Evolutionary conservation across 2,888 invertebrate species (phyloP).

Genomic region (Anticlea derivata): DNA sequence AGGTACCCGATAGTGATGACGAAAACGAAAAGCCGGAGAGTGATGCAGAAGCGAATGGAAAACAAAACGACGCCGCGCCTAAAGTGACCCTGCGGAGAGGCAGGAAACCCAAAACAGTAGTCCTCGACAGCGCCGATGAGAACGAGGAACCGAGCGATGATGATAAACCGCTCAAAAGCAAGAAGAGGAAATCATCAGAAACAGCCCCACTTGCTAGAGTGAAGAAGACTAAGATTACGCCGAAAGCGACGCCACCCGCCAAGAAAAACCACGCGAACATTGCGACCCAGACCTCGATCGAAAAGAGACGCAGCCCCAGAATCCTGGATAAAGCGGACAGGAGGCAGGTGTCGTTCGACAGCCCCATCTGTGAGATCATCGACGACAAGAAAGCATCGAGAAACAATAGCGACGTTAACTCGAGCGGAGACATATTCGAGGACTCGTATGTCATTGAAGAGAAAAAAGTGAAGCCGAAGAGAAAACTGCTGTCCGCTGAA

Average conservation of each 20-base stretch:
- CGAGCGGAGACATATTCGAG: conserved; percentile 74
- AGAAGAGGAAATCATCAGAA: conserved; percentile 62
- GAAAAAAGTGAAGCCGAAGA: conserved; percentile 63
- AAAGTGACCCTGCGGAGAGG: conserved; percentile 35
- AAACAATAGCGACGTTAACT: conserved; percentile 46
- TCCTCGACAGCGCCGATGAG: conserved; percentile 41
- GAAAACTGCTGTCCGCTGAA: conserved; percentile 60
- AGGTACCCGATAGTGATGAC: conserved; percentile 41
- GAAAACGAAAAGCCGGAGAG: conserved; percentile 13
- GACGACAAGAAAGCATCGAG: conserved; percentile 46
- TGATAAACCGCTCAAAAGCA: conserved; percentile 39
- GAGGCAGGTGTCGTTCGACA: conserved; percentile 68
- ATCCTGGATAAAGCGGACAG: conserved; percentile 1
- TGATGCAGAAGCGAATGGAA: conserved; percentile 1
- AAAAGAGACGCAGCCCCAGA: conserved; percentile 53
- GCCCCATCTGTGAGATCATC: conserved; percentile 64
- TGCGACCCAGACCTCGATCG: conserved; percentile 71
- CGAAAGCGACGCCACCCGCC: conserved; percentile 67
- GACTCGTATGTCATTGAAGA: conserved; percentile 68
- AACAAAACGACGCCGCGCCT: conserved; percentile 9
- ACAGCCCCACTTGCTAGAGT: conserved; percentile 57
- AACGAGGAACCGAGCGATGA: conserved; percentile 12
- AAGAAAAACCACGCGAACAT: conserved; percentile 68
- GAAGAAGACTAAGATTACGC: conserved; percentile 62
- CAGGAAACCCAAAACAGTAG: conserved; percentile 32